Evolutionary conservation across 2,797 vertebrate genomes (phyloP), one percentile per base, ranked within the genome.

Genomic region (Danionella dracula): DNA sequence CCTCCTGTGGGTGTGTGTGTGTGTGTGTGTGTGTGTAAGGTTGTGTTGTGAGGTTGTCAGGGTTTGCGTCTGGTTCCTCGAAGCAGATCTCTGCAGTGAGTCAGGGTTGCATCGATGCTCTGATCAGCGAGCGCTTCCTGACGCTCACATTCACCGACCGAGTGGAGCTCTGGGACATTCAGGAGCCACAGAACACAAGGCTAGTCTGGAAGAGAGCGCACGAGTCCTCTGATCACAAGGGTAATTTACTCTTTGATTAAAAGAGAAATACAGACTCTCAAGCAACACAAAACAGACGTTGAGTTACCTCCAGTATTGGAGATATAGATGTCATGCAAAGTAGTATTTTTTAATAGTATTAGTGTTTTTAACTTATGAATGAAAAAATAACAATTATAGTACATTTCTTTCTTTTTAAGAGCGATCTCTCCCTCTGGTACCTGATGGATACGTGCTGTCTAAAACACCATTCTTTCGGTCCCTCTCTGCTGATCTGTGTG

Each of bases 371-470:
- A n/a, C n/a, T n/a, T n/a, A n/a, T n/a, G n/a, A n/a, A n/a, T n/a
- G n/a, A n/a, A n/a, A n/a, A n/a, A n/a, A n/a, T n/a, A n/a, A n/a
- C n/a, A n/a, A n/a, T n/a, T n/a, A n/a, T n/a, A n/a, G n/a, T n/a
- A n/a, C n/a, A n/a, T n/a, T n/a, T n/a, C n/a, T 27, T 27, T 27
- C 3, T 3, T 27, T 27, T 6, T 27, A 3, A 27, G 23, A 27
- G 3, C 6, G 23, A 40, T 73, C 53, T 6, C 88, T 96, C 31
- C 95, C 94, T 0, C 70, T 95, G 79, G 86, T 94, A 29, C 82
- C 90, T 4, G 82, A 83, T 0, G 92, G 93, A 9, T 92, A 92
- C 61, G 71, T 91, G 20, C 63, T 68, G 19, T 75, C 77, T 0
- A 83, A 78, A 19, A 82, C 87, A 1, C 94, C 94, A 0, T 86